These are phyloP conservation scores for Erpornis zantholeuca DNA, from an alignment of 2,113 vertebrate genomes.

Conservation along the genomic window DNA sequence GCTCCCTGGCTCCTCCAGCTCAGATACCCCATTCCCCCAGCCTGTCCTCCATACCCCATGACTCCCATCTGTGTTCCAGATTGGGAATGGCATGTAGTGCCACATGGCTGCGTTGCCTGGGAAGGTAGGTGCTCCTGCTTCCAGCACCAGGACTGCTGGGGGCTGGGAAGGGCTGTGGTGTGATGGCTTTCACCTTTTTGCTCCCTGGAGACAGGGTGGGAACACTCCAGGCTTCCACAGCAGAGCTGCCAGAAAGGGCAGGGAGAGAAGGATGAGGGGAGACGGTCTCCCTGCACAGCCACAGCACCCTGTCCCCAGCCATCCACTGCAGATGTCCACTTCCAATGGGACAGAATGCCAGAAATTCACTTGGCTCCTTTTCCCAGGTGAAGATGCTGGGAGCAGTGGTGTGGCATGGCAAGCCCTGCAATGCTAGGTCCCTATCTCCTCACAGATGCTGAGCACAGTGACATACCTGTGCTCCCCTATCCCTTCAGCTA, in stretches of 20 bases:
- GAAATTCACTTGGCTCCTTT: neutral
- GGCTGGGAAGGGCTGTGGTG: neutral
- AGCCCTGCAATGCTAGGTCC: neutral
- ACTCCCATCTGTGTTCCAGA: neutral
- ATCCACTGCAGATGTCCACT: neutral
- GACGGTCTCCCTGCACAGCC: neutral
- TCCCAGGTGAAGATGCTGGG: neutral
- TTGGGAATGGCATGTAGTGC: neutral
- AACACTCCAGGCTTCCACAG: neutral
- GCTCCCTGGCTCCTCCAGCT: neutral
- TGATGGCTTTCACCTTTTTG: neutral
- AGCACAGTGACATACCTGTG: neutral
- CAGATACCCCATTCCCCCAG: neutral
- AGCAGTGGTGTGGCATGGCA: neutral
- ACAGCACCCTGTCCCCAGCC: neutral
- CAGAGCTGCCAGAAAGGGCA: neutral
- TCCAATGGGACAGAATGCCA: neutral
- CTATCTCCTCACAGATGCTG: neutral
- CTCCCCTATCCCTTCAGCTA: accelerated
- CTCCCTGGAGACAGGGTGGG: neutral
- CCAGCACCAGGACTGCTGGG: neutral
- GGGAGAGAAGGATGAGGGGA: neutral
- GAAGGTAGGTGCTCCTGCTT: neutral
- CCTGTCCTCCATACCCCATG: neutral
- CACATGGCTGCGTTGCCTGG: neutral